phyloP scores from a whole-genome alignment of 2,888 invertebrate genomes.

The Eristalis intricaria region DNA sequence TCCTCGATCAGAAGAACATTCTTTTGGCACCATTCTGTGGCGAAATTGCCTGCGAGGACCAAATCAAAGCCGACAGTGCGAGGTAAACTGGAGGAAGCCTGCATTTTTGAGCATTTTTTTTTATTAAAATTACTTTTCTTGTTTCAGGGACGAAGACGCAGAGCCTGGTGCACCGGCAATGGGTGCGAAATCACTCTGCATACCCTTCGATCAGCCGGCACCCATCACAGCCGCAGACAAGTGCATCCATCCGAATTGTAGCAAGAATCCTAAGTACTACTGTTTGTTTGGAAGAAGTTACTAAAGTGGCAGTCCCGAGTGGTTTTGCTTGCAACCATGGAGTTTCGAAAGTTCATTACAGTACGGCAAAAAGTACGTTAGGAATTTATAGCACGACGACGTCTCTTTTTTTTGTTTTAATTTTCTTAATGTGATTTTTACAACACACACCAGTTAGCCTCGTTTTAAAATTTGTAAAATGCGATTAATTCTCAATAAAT shows the following conservation, averaged over 20 bases:
- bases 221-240: slow-evolving; percentile 84
- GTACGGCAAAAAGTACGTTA: background rate
- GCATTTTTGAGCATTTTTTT: background rate
- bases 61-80: slow-evolving; percentile 97
- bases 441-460: background rate
- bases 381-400: slow-evolving; percentile 25
- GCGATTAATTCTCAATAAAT: background rate
- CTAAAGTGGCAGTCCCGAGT: slow-evolving; percentile 81
- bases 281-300: slow-evolving; percentile 98
- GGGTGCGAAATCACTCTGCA: slow-evolving; percentile 99
- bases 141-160: slow-evolving; percentile 82
- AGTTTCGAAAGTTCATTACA: background rate
- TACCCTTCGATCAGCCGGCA: slow-evolving; percentile 94
- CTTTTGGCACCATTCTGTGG: slow-evolving; percentile 98
- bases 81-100: slow-evolving; percentile 83
- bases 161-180: slow-evolving; percentile 95
- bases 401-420: background rate
- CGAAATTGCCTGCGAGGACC: slow-evolving; percentile 93
- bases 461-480: background rate
- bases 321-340: background rate
- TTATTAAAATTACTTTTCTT: background rate
- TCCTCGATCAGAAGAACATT: slow-evolving; percentile 93
- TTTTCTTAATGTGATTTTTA: slow-evolving; percentile 23
- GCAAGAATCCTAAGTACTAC: slow-evolving; percentile 89
- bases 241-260: slow-evolving; percentile 95